Base-by-base conservation (phyloP, 2,888 invertebrate genomes). In the Folsomia manolachei region DNA sequence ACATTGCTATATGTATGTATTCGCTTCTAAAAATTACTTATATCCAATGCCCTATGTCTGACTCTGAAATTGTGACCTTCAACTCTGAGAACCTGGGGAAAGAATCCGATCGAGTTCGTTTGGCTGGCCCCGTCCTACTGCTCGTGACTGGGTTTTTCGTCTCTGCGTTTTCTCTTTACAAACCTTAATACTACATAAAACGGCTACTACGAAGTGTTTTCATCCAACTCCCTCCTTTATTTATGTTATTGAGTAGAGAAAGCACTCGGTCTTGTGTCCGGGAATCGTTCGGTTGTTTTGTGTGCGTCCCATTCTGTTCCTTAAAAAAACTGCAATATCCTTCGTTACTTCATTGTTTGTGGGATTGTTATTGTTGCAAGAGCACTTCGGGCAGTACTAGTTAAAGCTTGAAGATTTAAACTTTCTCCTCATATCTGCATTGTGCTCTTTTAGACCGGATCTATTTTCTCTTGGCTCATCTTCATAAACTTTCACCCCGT, bases 231-330 rank as follows among this genome's bases (percentile, higher is more conserved):
- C 14, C 4, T 9, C 39, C 39, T 39, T 19, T 56, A 21, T 56
- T 56, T 56, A 19, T 18, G 56, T 18, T 56, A 7, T 56, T 7
- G 56, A 56, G 51, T n/a, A 62, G 25, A 62, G 19, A 27, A n/a
- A n/a, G n/a, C 63, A 63, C 63, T 66, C 65, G 65, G 65, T 51
- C 14, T 19, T 66, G 27, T 66, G 52, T 66, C 65, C 27, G 65
- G 52, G 19, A 39, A 7, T 21, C 9, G 25, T 66, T 66, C 65
- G 65, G 65, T 51, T 52, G n/a, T 2, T 56, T 56, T 56, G 11
- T 56, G 21, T 19, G 21, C 56, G 21, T 56, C 19, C 18, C 19
- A 19, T 56, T 56, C 7, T 56, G 7, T 56, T 11, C 9, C 9
- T 51, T 51, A 51, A 51, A n/a, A 21, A 19, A 18, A 56, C 21